Evolutionary conservation across 1,140 invertebrate genomes (phyloP).

Genomic region (Teleopsis dalmanni): DNA sequence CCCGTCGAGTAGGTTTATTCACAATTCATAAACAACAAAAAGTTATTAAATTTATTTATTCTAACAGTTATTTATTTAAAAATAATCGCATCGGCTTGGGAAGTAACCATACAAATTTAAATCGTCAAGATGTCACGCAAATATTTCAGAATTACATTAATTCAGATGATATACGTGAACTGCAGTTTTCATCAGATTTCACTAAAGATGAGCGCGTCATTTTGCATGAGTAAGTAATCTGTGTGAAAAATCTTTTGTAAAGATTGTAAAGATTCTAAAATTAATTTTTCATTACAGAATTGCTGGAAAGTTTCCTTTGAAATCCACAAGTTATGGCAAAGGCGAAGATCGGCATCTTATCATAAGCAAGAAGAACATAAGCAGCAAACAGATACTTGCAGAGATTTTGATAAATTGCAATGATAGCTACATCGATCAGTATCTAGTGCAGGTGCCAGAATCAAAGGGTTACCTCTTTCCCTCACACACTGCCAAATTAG

Average conservation of each 20-base stretch:
- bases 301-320: slow-evolving; percentile 46
- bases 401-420: slow-evolving; percentile 29
- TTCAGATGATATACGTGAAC: slow-evolving; percentile 49
- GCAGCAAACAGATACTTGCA: slow-evolving; percentile 18
- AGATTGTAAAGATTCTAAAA: neutral
- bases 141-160: slow-evolving; percentile 48
- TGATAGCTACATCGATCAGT: slow-evolving; percentile 31
- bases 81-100: slow-evolving; percentile 34
- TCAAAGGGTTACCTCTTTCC: slow-evolving; percentile 33
- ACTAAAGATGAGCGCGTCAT: slow-evolving; percentile 60
- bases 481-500: slow-evolving; percentile 15
- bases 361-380: slow-evolving; percentile 35
- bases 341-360: slow-evolving; percentile 46
- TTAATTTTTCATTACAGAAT: slow-evolving; percentile 19
- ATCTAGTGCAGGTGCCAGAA: slow-evolving; percentile 37
- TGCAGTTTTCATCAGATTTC: slow-evolving; percentile 63
- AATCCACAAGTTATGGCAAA: slow-evolving; percentile 52
- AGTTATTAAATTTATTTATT: slow-evolving; percentile 1
- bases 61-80: slow-evolving; percentile 32
- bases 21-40: neutral
- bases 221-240: slow-evolving; percentile 53
- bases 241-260: neutral
- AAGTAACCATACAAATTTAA: slow-evolving; percentile 40
- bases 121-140: slow-evolving; percentile 44
- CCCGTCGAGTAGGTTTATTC: slow-evolving; percentile 51